Conservation (phyloP, 2,113 vertebrate genomes). For the Lamprotornis superbus region DNA sequence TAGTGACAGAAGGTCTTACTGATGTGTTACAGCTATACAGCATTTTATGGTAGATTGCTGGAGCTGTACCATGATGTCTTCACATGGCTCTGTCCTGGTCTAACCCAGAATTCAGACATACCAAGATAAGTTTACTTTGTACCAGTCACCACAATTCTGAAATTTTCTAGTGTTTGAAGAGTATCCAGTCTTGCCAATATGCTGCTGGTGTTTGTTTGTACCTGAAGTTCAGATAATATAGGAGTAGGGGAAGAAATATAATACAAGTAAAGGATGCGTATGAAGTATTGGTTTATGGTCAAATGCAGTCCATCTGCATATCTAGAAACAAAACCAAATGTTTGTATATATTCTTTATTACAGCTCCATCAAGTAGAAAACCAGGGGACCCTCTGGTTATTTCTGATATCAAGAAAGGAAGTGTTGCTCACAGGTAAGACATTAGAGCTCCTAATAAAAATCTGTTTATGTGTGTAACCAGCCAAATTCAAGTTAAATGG, state of each 20-base stretch:
- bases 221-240: neutral
- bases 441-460: neutral
- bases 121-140: neutral
- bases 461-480: neutral
- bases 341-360: conserved; percentile 40
- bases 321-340: neutral
- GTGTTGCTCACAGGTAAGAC: conserved; percentile 94
- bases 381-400: conserved; percentile 95
- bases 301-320: neutral
- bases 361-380: conserved; percentile 96
- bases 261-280: neutral
- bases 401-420: conserved; percentile 99
- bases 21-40: neutral
- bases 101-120: neutral
- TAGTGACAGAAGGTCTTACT: neutral
- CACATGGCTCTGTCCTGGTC: neutral
- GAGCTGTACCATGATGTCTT: neutral
- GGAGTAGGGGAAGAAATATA: neutral
- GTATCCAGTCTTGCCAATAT: neutral
- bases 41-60: neutral
- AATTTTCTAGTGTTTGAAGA: neutral
- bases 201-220: neutral
- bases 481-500: neutral
- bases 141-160: neutral
- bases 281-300: neutral